A percentile compares a stretch with the other conserved stretches of the same genome.
Conservation (phyloP, 64 coral and sea anemone genomes). For the Anthopleura sola region DNA sequence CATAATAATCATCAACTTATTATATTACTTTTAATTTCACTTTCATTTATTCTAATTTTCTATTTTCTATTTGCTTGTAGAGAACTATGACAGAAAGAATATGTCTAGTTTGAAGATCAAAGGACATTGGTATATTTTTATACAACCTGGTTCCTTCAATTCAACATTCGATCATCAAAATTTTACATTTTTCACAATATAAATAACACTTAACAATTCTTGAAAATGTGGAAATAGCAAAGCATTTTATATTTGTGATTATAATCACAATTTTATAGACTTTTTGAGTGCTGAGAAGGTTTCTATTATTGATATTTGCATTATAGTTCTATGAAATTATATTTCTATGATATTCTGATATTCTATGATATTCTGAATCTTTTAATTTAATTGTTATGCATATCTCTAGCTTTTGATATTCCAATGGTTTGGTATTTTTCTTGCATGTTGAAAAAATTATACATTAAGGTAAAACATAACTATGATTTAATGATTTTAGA, state of each 20-base stretch:
- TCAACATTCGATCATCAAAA: background rate
- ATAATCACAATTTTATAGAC: background rate
- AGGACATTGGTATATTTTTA: background rate
- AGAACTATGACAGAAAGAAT: constrained; percentile 30
- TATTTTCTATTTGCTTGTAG: background rate
- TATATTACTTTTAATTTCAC: too few species aligned
- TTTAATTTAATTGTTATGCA: background rate
- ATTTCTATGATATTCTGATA: background rate
- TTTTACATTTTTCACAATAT: background rate
- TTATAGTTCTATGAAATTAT: background rate
- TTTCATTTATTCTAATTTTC: background rate
- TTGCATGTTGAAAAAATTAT: too few species aligned
- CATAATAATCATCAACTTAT: too few species aligned
- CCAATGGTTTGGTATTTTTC: too few species aligned
- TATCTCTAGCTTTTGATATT: background rate
- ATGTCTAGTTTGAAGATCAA: background rate
- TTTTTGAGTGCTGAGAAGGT: background rate
- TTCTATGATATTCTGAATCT: background rate
- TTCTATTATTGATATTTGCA: background rate
- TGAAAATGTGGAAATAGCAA: background rate
- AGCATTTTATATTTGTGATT: background rate
- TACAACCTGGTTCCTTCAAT: background rate
- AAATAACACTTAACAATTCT: background rate
- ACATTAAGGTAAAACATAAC: too few species aligned
- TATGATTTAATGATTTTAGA: too few species aligned